These are phyloP conservation scores for Hipposideros larvatus DNA, from an alignment of 2,797 vertebrate species.

Conservation along the genomic window DNA sequence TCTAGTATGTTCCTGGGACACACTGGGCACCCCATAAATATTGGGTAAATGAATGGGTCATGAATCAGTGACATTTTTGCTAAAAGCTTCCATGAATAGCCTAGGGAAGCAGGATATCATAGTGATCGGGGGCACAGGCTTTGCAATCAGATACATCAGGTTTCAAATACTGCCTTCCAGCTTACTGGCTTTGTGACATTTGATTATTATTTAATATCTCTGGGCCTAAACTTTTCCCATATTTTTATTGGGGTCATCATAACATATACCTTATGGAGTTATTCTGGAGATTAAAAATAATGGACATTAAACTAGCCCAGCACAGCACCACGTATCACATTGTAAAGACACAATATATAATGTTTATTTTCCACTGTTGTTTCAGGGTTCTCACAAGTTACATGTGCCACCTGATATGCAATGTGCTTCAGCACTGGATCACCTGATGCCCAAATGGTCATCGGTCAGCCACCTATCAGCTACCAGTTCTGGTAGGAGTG, in stretches of 20 bases:
- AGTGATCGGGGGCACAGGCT: not conserved
- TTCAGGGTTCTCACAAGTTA: not conserved
- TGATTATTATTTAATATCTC: conserved; percentile 15
- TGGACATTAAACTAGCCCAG: not conserved
- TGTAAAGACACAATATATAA: not conserved
- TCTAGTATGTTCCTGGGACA: not conserved
- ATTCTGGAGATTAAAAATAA: conserved; percentile 18
- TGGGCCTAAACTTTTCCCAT: not conserved
- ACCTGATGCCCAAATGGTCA: not conserved
- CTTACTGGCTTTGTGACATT: not conserved
- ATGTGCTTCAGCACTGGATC: not conserved
- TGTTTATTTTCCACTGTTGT: not conserved
- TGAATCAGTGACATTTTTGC: not conserved
- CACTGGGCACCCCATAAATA: not conserved
- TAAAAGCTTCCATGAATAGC: not conserved
- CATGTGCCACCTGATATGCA: not conserved
- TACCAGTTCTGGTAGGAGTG: not conserved
- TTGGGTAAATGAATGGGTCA: not conserved
- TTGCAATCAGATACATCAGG: not conserved
- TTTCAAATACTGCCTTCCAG: not conserved
- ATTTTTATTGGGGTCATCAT: not conserved
- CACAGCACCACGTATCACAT: not conserved
- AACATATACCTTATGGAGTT: not conserved
- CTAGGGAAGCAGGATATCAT: not conserved
- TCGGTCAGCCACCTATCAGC: not conserved